phyloP scores from a whole-genome alignment of 2,113 vertebrate genomes.

The Hyaena hyaena region DNA sequence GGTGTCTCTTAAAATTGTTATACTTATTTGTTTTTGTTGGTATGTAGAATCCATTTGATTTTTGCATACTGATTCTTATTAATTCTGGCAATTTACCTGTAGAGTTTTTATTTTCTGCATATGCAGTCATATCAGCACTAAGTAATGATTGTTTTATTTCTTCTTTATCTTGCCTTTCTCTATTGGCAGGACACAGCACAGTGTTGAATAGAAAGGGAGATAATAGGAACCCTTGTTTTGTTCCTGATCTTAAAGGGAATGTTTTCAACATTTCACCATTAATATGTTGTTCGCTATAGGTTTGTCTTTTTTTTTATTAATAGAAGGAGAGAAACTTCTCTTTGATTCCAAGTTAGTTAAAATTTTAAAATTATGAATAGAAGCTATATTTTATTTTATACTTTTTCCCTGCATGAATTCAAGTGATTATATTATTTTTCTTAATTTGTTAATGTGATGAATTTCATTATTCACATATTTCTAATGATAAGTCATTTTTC shows the following conservation, averaged over 20 bases:
- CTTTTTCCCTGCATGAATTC: not conserved
- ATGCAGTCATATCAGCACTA: not conserved
- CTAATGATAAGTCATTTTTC: slow-evolving; percentile 5
- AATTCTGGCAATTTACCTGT: not conserved
- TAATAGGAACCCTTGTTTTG: not conserved
- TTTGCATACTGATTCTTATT: slow-evolving; percentile 17
- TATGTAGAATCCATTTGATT: not conserved
- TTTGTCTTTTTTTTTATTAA: not conserved
- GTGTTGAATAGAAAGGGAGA: not conserved
- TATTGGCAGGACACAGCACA: not conserved
- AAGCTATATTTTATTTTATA: not conserved
- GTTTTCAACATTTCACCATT: not conserved
- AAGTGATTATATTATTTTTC: not conserved
- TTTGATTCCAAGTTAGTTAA: not conserved
- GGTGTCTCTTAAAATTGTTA: not conserved
- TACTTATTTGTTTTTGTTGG: not conserved
- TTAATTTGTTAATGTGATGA: slow-evolving; percentile 35
- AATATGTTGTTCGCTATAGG: not conserved
- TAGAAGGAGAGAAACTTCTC: not conserved
- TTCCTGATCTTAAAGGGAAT: slow-evolving; percentile 14
- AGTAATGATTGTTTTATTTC: not conserved
- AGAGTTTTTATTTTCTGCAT: slow-evolving; percentile 4
- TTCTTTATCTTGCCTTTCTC: not conserved
- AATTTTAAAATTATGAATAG: not conserved
- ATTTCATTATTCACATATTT: slow-evolving; percentile 2